A percentile compares a stretch with the other conserved stretches of the same genome.
Evolutionary conservation across 2,797 vertebrate species (phyloP).

Genomic region (Protonibea diacanthus): DNA sequence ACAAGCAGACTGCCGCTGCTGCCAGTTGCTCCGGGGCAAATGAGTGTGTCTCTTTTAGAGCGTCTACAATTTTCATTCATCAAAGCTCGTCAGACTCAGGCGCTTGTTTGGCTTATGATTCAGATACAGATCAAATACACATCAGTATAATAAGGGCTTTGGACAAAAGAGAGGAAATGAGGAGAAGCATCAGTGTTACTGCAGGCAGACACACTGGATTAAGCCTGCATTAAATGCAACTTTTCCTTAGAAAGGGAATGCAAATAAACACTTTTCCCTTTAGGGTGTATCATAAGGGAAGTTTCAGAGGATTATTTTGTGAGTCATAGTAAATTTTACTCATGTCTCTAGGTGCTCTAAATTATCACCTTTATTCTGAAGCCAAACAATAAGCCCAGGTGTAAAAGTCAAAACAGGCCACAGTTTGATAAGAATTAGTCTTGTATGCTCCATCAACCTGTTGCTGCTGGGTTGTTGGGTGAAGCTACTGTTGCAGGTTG

Average conservation of each 20-base stretch:
- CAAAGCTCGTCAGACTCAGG: slow-evolving; percentile 63
- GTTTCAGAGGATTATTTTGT: slow-evolving; percentile 38
- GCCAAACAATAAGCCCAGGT: slow-evolving; percentile 10
- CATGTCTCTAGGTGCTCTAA: slow-evolving; percentile 33
- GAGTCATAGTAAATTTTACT: slow-evolving; percentile 38
- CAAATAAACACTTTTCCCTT: slow-evolving; percentile 25
- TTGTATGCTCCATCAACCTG: background rate
- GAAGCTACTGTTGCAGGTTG: slow-evolving; percentile 63
- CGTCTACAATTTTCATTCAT: slow-evolving; percentile 73
- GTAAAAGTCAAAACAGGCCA: slow-evolving; percentile 23
- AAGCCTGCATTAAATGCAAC: slow-evolving; percentile 50
- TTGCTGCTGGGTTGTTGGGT: slow-evolving; percentile 42
- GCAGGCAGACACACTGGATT: slow-evolving; percentile 61
- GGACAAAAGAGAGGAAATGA: slow-evolving; percentile 72
- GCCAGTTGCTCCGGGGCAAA: slow-evolving; percentile 70
- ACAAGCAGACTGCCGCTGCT: slow-evolving; percentile 64
- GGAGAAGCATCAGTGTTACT: slow-evolving; percentile 49
- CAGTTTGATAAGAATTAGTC: slow-evolving; percentile 10
- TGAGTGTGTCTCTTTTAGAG: slow-evolving; percentile 61
- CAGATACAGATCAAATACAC: slow-evolving; percentile 75
- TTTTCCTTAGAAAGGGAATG: slow-evolving; percentile 30
- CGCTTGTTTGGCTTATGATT: slow-evolving; percentile 75
- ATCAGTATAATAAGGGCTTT: slow-evolving; percentile 67
- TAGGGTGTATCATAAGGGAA: slow-evolving; percentile 13
- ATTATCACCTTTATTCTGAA: slow-evolving; percentile 1